These are phyloP conservation scores for Anagyrus pseudococci DNA, from an alignment of 2,888 invertebrate species.

Conservation along the genomic window DNA sequence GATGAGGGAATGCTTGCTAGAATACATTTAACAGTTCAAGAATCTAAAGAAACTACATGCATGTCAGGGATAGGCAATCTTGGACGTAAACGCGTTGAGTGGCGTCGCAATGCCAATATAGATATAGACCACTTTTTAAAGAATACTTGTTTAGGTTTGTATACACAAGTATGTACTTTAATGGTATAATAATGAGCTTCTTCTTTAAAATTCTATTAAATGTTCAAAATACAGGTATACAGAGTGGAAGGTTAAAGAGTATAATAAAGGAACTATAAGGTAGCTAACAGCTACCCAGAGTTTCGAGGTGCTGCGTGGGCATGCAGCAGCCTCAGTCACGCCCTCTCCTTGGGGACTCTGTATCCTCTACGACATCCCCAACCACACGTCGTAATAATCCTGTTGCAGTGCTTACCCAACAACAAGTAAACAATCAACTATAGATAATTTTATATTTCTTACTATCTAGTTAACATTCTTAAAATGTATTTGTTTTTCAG, in stretches of 20 bases:
- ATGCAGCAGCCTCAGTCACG: conserved; percentile 63
- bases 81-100: conserved; percentile 62
- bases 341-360: conserved; percentile 63
- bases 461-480: not conserved
- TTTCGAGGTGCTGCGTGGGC: conserved; percentile 62
- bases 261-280: conserved; percentile 50
- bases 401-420: conserved; percentile 59
- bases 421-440: conserved; percentile 52
- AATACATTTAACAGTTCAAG: conserved; percentile 25
- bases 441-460: not conserved
- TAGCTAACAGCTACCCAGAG: conserved; percentile 60
- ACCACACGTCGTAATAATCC: conserved; percentile 58
- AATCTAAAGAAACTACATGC: conserved; percentile 56
- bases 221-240: conserved; percentile 27
- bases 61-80: conserved; percentile 61
- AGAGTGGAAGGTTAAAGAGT: conserved; percentile 29
- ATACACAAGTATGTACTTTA: not conserved
- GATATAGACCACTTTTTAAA: conserved; percentile 7
- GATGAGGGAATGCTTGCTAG: conserved; percentile 33
- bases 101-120: conserved; percentile 60
- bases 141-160: not conserved
- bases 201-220: not conserved
- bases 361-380: conserved; percentile 62
- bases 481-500: conserved; percentile 45
- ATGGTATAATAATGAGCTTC: not conserved